Base-by-base conservation (phyloP, 2,888 invertebrate genomes). In the Rhamphomyia laevipes region DNA sequence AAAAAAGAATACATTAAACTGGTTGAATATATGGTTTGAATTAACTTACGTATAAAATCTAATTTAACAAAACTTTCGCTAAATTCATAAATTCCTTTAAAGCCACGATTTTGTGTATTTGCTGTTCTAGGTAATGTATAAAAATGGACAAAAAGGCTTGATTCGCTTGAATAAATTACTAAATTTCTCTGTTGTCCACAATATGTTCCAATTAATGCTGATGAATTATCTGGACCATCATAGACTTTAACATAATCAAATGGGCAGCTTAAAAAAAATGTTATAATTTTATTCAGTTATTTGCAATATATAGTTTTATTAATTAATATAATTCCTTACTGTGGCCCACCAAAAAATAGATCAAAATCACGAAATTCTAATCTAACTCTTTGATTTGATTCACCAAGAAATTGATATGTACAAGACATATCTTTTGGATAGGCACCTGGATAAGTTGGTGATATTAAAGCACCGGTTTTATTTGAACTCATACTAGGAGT, bases 391-490 rank as follows among this genome's bases (percentile, higher is more conserved):
- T 97, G 93, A 49, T 88, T 87, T 45, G 81, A 78, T 66, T 82
- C 80, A 47, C 97, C 97, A 63, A 87, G 81, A 74, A 99, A 91
- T 73, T 88, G 85, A 74, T 93, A 94, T 73, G 84, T 83, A 77
- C 96, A 97, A 61, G 78, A 79, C 65, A 95, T 80, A 73, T 93
- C 89, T 75, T 96, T 96, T 58, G 99, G 97, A 76, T 99, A 99
- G 63, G 93, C 86, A 59, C 99, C 99, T 54, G 99, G 99, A 77
- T 99, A 99, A 54, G 99, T 99, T 54, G 97, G 96, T 51, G 97
- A 94, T 64, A 93, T 77, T 63, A 99, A 84, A 64, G 82, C 80
- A 48, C 97, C 97, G 56, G 82, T 84, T 64, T 82, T 82, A 63
- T 70, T 70, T 58, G 66, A 64, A 68, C 77, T 75, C 69, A 78